Evolutionary conservation across 2,113 vertebrate species (phyloP).

Genomic region (Dicrurus megarhynchus): DNA sequence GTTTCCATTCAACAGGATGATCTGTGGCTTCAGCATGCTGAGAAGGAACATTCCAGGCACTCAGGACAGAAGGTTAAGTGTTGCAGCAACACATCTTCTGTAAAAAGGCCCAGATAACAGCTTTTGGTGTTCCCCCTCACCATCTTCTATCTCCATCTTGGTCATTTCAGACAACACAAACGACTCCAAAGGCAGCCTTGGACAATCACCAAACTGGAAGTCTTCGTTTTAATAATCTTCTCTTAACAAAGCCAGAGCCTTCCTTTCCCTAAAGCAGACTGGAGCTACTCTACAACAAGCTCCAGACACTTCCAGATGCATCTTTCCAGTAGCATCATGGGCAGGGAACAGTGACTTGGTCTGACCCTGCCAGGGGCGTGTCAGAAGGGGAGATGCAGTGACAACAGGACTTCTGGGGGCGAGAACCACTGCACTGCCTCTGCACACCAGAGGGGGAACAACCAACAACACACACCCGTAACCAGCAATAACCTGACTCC

Average conservation of each 20-base stretch:
- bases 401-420: not conserved
- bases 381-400: not conserved
- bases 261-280: not conserved
- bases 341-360: not conserved
- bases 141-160: not conserved
- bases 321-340: not conserved
- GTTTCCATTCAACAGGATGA: not conserved
- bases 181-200: not conserved
- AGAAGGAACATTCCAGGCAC: not conserved
- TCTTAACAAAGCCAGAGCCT: not conserved
- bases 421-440: not conserved
- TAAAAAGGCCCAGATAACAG: not conserved
- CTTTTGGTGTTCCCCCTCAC: too few relatives aligned
- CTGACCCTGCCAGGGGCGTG: not conserved
- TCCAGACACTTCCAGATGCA: not conserved
- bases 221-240: not conserved
- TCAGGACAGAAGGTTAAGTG: not conserved
- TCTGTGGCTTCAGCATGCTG: not conserved
- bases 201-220: not conserved
- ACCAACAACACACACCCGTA: accelerated
- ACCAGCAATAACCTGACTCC: not conserved
- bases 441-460: not conserved
- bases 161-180: not conserved
- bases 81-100: not conserved
- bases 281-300: not conserved